Evolutionary conservation across 2,888 invertebrate genomes (phyloP).

Genomic region (Scaptomyza polygonia): DNA sequence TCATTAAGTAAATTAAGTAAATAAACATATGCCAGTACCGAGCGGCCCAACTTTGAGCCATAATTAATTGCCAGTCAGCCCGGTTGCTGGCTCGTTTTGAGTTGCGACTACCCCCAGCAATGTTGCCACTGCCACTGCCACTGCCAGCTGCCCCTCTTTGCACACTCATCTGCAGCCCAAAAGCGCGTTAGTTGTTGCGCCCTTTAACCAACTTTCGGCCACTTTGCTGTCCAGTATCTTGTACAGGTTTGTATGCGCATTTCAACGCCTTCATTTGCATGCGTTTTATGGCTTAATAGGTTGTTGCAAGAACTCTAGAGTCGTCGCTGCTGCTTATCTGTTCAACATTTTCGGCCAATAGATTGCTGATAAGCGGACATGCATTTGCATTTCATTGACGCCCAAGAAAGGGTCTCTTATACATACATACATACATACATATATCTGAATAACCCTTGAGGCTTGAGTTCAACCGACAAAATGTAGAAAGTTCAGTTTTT

Average conservation of each 20-base stretch:
- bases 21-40: conserved; percentile 81
- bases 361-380: conserved; percentile 71
- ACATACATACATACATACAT: neutral
- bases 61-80: conserved; percentile 82
- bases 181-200: conserved; percentile 82
- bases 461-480: conserved; percentile 23
- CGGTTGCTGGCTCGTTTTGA: conserved; percentile 48
- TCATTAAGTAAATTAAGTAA: conserved; percentile 82
- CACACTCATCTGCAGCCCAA: conserved; percentile 48
- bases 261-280: conserved; percentile 82
- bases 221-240: conserved; percentile 15
- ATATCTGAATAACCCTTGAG: conserved; percentile 31
- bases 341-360: conserved; percentile 72
- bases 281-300: conserved; percentile 81
- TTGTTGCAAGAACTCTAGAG: conserved; percentile 14
- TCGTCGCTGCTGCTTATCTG: conserved; percentile 53
- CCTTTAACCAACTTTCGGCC: conserved; percentile 58
- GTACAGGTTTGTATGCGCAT: conserved; percentile 67
- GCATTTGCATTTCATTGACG: conserved; percentile 75
- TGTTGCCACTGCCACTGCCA: conserved; percentile 27
- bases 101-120: conserved; percentile 42
- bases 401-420: conserved; percentile 26
- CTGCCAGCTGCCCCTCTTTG: conserved; percentile 28
- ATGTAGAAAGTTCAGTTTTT: conserved; percentile 51
- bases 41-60: conserved; percentile 50